Base-by-base conservation (phyloP, 2,113 vertebrate species). In the Polypterus senegalus region DNA sequence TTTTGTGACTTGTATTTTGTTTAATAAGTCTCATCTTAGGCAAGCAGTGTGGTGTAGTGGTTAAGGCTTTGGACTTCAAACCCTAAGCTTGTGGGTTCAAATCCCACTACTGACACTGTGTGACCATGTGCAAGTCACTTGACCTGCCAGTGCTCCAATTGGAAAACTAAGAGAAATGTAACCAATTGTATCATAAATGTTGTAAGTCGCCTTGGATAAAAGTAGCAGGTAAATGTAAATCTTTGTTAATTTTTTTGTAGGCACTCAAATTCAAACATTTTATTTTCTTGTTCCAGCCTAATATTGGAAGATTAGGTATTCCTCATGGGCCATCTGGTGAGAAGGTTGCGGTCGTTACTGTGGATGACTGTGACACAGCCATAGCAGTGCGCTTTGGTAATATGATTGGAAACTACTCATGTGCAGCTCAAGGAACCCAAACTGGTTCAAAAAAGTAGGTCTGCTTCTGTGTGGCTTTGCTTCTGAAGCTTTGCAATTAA, bases 401-500 rank as follows among this genome's bases (percentile, higher is more conserved):
- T 69, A 75, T 87, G 54, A 84, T 97, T 1, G 89, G 91, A 9
- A 98, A 98, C 84, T 97, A 98, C 77, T 92, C 90, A 51, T 98
- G 96, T 0, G 96, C 94, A 0, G 94, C 96, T 8, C 94, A 94
- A 69, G 96, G 94, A 7, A 97, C 91, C 1, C 96, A 98, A 78
- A 94, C 86, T 0, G 94, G 96, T 61, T 93, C 92, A 58, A 97
- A 98, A 70, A 98, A 98, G 94, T 98, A 81, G 88, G 88, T 4
- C 4, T 6, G n/a, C 46, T 4, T 47, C 46, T 47, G 1, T 60
- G 8, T 9, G 46, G 9, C 46, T 6, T 44, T 61, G 9, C 48
- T 4, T 48, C 11, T 58, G 3, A 4, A 58, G 27, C 2, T 27
- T 27, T 27, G 27, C 27, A 27, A 27, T 27, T 27, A 27, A 27